Conservation (phyloP, 1,140 invertebrate genomes). For the Nasonia giraulti region DNA sequence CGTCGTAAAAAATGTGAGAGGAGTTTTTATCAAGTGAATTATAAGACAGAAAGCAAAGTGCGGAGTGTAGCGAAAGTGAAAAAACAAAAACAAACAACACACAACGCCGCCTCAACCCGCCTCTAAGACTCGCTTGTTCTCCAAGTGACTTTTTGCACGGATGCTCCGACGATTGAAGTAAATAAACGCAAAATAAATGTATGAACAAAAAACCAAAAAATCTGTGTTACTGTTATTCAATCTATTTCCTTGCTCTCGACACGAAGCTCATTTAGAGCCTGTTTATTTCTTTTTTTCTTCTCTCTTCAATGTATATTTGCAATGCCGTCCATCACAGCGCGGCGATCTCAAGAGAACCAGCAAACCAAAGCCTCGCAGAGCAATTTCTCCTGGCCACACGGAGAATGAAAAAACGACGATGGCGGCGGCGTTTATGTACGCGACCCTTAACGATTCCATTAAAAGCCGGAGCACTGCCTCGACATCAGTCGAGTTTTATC, state of each 20-base stretch:
- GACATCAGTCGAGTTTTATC: not conserved
- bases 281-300: not conserved
- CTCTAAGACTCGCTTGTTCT: constrained; percentile 29
- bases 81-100: constrained; percentile 4
- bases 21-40: constrained; percentile 14
- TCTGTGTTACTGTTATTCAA: not conserved
- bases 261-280: not conserved
- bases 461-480: not conserved
- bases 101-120: constrained; percentile 30
- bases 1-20: not conserved
- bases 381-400: not conserved
- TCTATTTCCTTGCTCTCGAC: not conserved
- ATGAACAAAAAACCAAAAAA: constrained; percentile 49
- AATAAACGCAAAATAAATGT: constrained; percentile 51
- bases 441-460: not conserved
- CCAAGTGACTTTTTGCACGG: constrained; percentile 44
- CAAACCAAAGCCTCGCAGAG: not conserved
- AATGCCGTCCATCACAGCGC: not conserved
- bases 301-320: not conserved
- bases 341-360: not conserved
- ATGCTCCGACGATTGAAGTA: constrained; percentile 40
- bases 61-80: not conserved
- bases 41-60: not conserved
- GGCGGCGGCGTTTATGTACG: not conserved
- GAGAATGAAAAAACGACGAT: not conserved